These are phyloP conservation scores for Lacanobia wlatinum DNA, from an alignment of 2,888 invertebrate genomes.

Conservation along the genomic window DNA sequence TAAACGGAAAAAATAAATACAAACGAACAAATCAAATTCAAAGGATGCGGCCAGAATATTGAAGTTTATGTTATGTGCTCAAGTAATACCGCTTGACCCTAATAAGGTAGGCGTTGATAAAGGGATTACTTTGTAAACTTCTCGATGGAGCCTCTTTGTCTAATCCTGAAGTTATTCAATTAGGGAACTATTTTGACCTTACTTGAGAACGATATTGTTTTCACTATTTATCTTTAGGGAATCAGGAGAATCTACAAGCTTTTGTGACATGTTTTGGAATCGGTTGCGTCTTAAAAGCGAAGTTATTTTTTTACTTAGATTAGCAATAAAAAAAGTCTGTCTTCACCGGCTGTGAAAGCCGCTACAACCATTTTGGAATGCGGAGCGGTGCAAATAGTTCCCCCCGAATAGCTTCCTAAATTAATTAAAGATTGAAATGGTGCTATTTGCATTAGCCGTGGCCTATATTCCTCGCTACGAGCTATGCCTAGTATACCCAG, in stretches of 20 bases:
- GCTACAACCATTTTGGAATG: not conserved
- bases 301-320: slow-evolving; percentile 6
- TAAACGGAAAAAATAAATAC: slow-evolving; percentile 65
- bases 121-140: slow-evolving; percentile 52
- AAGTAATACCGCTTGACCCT: slow-evolving; percentile 43
- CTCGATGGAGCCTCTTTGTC: slow-evolving; percentile 42
- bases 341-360: not conserved
- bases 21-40: slow-evolving; percentile 76
- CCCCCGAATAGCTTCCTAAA: slow-evolving; percentile 37
- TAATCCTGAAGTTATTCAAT: slow-evolving; percentile 60
- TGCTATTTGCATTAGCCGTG: slow-evolving; percentile 19
- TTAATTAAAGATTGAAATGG: slow-evolving; percentile 52
- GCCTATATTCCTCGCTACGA: not conserved
- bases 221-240: not conserved
- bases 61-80: slow-evolving; percentile 49
- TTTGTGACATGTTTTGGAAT: not conserved
- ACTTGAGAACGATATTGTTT: slow-evolving; percentile 34
- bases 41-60: slow-evolving; percentile 70
- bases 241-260: not conserved
- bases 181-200: slow-evolving; percentile 50
- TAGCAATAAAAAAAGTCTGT: slow-evolving; percentile 6
- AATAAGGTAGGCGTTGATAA: slow-evolving; percentile 36
- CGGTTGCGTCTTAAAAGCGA: not conserved
- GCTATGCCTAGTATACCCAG: not conserved
- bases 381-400: slow-evolving; percentile 9